Percentiles rank a stretch among this genome's conserved stretches.
Evolutionary conservation across 2,113 vertebrate species (phyloP).

Genomic region (Alligator mississippiensis): DNA sequence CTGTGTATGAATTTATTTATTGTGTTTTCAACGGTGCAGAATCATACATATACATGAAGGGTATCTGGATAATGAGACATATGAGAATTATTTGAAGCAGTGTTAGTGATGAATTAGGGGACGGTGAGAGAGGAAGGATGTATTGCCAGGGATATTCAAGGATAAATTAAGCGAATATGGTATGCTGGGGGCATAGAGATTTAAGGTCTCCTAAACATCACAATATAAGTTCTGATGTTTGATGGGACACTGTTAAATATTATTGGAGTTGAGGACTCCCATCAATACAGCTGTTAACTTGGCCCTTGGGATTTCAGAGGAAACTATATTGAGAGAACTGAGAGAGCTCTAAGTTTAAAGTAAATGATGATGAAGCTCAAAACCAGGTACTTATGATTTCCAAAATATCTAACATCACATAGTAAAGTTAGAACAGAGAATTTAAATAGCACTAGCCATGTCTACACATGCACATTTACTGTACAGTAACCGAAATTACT

Average conservation of each 20-base stretch:
- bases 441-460: neutral
- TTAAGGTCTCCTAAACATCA: conserved; percentile 50
- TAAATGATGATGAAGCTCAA: conserved; percentile 28
- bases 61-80: neutral
- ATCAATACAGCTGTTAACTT: conserved; percentile 38
- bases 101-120: neutral
- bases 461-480: no score
- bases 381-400: conserved; percentile 32
- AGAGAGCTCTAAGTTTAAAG: conserved; percentile 11
- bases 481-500: no score
- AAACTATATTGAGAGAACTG: conserved; percentile 15
- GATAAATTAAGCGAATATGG: conserved; percentile 7
- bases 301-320: conserved; percentile 23
- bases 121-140: neutral
- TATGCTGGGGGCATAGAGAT: conserved; percentile 30
- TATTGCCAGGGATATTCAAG: neutral
- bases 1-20: neutral
- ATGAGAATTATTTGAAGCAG: neutral
- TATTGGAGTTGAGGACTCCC: conserved; percentile 35
- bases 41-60: neutral
- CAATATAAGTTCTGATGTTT: conserved; percentile 44
- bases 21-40: neutral
- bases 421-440: conserved; percentile 38
- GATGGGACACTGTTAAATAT: conserved; percentile 45
- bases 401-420: conserved; percentile 3